Evolutionary conservation across 2,888 invertebrate genomes (phyloP), one percentile per base, ranked within the genome.

Genomic region (Frankliniella intonsa): DNA sequence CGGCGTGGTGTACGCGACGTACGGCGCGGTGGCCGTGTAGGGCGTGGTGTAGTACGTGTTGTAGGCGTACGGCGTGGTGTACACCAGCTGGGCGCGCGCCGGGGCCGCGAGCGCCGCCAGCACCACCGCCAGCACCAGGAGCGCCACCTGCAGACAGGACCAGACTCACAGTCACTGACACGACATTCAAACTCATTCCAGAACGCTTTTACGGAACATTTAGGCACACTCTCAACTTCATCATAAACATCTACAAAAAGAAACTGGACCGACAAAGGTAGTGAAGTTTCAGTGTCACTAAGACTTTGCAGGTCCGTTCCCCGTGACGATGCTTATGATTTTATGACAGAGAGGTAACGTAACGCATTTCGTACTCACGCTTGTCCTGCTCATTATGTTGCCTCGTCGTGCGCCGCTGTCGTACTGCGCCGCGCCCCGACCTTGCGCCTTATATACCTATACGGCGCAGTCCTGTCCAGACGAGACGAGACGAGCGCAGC

Each of bases 371-470:
- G 38, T 38, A 38, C 38, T 38, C 38, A 38, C 38, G 5, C 38
- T 38, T 38, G 38, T 38, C 38, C 38, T 38, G 38, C 38, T 38
- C 38, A 38, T 38, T 38, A 2, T 62, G 62, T 7, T 17, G 62
- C 62, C 5, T 38, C 62, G 62, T n/a, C 1, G 17, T 25, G 69
- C 22, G 22, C 69, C 2, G 55, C 11, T n/a, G 55, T 8, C 3
- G 55, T 55, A 12, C 69, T 22, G 69, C 69, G 69, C 69, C 22
- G 22, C 22, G 69, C 69, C 69, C 69, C 25, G 69, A 76, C 69
- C 69, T 25, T 25, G 69, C 25, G 25, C 22, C 69, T 76, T 76
- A 25, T 76, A 76, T 76, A 76, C 62, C 55, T n/a, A n/a, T n/a
- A n/a, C n/a, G n/a, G n/a, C n/a, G n/a, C n/a, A n/a, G 55, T 55